Evolutionary conservation across 2,888 invertebrate species (phyloP), one percentile per base, ranked within the genome.

Genomic region (Hetaerina titia): DNA sequence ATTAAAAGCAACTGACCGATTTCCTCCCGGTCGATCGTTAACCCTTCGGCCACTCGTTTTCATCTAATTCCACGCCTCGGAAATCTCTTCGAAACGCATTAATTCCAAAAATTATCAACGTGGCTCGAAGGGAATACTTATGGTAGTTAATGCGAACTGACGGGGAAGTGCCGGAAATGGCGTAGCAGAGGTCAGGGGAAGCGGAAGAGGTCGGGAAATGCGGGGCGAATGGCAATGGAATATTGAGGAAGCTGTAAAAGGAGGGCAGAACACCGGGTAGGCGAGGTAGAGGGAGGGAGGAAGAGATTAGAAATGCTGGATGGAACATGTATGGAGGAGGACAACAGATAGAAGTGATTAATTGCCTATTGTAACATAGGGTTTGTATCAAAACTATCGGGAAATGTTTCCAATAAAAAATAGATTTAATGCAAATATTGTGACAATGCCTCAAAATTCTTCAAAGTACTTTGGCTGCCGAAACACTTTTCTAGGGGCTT

Each of bases 171-270:
- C 74, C 90, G 95, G 95, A 94, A 95, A 95, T 64, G 95, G 95
- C 89, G 94, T 94, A 64, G 92, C 95, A 95, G 95, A 94, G 95
- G 95, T n/a, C n/a, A 95, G 95, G 95, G 95, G 13, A 9, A 9
- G 25, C 25, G 45, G 25, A 15, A 31, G 15, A 11, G 17, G 87
- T 11, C 19, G 69, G 15, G 69, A 13, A 1, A 69, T 7, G n/a
- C 6, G 13, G 96, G 95, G 95, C 95, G 95, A 95, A 95, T 95
- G 95, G 95, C 95, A 95, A 95, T 25, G 64, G 45, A 89, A 89
- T 13, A 25, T 45, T 57, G 95, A 90, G 90, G 89, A 45, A 69
- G 94, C 95, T 63, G 89, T 69, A 64, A 95, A 95, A 69, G 89
- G 64, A 63, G 89, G 92, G 63, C 58, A n/a, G 94, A 90, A 94